Evolutionary conservation across 2,113 vertebrate genomes (phyloP).

Genomic region (Dissostichus mawsoni): DNA sequence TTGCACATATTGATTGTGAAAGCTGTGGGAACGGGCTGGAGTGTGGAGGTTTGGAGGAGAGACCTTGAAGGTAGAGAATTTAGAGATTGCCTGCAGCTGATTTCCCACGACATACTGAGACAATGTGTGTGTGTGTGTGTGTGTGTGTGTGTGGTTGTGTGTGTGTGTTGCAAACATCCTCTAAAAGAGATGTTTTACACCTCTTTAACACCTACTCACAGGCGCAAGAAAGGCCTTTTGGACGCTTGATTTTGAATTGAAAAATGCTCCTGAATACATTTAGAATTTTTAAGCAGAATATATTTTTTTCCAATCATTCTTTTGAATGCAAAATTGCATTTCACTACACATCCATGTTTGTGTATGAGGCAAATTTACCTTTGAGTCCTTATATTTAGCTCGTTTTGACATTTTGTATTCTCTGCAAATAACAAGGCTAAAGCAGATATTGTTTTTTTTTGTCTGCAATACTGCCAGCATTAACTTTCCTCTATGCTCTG

Average conservation of each 20-base stretch:
- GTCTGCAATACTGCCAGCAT: no score
- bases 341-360: background rate
- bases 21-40: constrained; percentile 44
- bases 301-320: background rate
- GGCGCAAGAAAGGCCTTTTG: background rate
- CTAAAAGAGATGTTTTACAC: background rate
- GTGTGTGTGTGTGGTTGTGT: background rate
- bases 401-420: no score
- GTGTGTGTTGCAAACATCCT: background rate
- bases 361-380: background rate
- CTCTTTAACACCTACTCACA: background rate
- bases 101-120: constrained; percentile 23
- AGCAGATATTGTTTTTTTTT: no score
- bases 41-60: constrained; percentile 34
- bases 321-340: background rate
- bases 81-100: constrained; percentile 41
- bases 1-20: constrained; percentile 59
- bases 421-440: no score
- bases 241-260: background rate
- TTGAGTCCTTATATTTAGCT: background rate
- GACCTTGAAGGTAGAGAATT: constrained; percentile 30
- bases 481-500: no score
- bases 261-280: background rate
- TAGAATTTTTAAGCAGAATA: background rate
- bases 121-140: no score